These are phyloP conservation scores for Pocillopora meandrina DNA, from an alignment of 92 coral and sea anemone genomes.

Conservation along the genomic window DNA sequence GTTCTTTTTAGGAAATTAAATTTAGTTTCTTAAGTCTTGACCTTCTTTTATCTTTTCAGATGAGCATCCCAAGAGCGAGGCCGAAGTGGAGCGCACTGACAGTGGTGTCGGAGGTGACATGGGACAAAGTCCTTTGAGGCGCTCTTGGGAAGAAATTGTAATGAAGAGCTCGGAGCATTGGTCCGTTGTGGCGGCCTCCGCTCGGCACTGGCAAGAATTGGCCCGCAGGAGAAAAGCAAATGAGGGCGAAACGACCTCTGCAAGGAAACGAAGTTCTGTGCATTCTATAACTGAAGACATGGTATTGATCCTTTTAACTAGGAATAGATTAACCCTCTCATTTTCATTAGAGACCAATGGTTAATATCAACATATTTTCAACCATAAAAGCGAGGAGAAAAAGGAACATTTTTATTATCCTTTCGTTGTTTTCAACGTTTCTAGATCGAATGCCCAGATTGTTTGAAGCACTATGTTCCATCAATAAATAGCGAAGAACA, in stretches of 20 bases:
- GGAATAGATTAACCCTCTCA: too few relatives aligned
- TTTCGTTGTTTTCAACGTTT: background rate
- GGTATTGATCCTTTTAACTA: conserved; percentile 41
- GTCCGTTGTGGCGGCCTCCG: conserved; percentile 89
- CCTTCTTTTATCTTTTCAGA: conserved; percentile 30
- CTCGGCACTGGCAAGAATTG: conserved; percentile 89
- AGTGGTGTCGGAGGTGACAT: conserved; percentile 98
- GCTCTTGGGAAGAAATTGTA: conserved; percentile 89
- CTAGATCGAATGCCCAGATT: conserved; percentile 90
- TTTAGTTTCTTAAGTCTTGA: background rate
- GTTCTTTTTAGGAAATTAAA: background rate
- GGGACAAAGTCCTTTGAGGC: conserved; percentile 67
- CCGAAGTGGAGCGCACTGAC: conserved; percentile 89
- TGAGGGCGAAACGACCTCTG: conserved; percentile 31
- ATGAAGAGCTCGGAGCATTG: conserved; percentile 87
- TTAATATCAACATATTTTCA: too few relatives aligned
- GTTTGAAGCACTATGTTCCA: conserved; percentile 77
- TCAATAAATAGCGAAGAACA: background rate
- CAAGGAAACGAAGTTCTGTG: conserved; percentile 38
- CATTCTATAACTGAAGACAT: conserved; percentile 73
- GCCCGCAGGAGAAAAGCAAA: conserved; percentile 58
- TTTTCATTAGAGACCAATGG: too few relatives aligned
- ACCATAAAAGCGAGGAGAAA: too few relatives aligned
- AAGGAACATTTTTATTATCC: too few relatives aligned
- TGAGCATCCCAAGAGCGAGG: conserved; percentile 67